These are phyloP conservation scores for Australoheros scitulus DNA, from an alignment of 2,113 vertebrate species.

Conservation along the genomic window DNA sequence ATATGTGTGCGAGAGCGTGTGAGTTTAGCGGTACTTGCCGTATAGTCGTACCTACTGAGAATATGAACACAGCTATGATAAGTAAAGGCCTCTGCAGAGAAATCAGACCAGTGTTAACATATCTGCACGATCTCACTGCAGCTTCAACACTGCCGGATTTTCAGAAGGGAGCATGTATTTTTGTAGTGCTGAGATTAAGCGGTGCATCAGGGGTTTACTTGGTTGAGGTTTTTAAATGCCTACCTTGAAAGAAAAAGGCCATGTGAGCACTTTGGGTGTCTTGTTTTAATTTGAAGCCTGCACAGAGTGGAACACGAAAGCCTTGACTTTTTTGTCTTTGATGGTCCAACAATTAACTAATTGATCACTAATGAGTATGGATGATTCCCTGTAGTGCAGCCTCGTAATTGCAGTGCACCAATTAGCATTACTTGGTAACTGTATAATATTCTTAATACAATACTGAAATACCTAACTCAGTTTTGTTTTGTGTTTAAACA, in stretches of 20 bases:
- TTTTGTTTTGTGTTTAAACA: conserved; percentile 31
- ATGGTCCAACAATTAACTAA: conserved; percentile 44
- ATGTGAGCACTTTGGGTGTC: conserved; percentile 11
- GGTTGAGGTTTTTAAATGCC: conserved; percentile 19
- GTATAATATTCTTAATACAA: conserved; percentile 48
- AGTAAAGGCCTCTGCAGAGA: conserved; percentile 7
- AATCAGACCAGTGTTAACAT: conserved; percentile 13
- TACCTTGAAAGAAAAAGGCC: conserved; percentile 29
- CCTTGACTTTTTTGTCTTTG: conserved; percentile 19
- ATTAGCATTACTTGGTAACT: conserved; percentile 46
- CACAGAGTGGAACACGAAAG: neutral
- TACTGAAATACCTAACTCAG: conserved; percentile 6
- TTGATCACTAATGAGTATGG: conserved; percentile 38
- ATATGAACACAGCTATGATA: conserved; percentile 7
- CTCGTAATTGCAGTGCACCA: conserved; percentile 48
- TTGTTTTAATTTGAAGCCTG: conserved; percentile 26
- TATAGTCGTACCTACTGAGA: conserved; percentile 50
- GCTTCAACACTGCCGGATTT: conserved; percentile 36
- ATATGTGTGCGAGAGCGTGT: conserved; percentile 5
- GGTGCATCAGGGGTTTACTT: conserved; percentile 21
- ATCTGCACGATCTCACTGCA: conserved; percentile 33
- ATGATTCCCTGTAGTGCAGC: conserved; percentile 39
- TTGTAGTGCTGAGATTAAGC: conserved; percentile 36
- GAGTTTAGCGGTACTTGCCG: conserved; percentile 32
- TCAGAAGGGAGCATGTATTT: conserved; percentile 26